These are phyloP conservation scores for Orchestia grillus DNA, from an alignment of 1,140 invertebrate genomes.

Conservation along the genomic window DNA sequence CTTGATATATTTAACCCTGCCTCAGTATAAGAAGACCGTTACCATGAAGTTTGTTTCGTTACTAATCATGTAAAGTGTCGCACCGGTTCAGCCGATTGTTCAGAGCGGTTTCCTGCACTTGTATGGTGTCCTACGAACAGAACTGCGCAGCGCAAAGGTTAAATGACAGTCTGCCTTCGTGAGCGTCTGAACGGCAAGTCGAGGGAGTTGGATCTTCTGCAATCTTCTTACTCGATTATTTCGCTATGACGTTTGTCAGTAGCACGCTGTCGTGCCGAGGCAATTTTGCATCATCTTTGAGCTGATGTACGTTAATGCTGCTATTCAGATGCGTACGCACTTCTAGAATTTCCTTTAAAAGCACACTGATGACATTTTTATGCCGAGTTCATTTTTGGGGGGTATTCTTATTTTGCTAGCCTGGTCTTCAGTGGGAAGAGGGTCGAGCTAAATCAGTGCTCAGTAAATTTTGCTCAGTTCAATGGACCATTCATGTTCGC, in stretches of 20 bases:
- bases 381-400: neutral
- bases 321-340: neutral
- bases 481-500: neutral
- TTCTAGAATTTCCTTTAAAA: neutral
- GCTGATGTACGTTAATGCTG: neutral
- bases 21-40: no score
- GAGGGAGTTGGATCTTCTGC: neutral
- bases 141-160: neutral
- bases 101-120: no score
- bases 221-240: neutral
- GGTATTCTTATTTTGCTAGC: neutral
- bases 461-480: neutral
- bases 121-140: no score
- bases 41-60: no score
- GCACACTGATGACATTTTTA: neutral
- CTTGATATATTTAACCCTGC: no score
- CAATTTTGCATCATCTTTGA: neutral
- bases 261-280: neutral
- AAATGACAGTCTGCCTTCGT: neutral
- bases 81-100: no score
- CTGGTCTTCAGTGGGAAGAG: neutral
- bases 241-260: neutral
- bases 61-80: no score
- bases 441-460: neutral
- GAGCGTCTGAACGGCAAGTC: neutral